Evolutionary conservation across 2,113 vertebrate genomes (phyloP), one percentile per base, ranked within the genome.

Genomic region (Malurus elegans): DNA sequence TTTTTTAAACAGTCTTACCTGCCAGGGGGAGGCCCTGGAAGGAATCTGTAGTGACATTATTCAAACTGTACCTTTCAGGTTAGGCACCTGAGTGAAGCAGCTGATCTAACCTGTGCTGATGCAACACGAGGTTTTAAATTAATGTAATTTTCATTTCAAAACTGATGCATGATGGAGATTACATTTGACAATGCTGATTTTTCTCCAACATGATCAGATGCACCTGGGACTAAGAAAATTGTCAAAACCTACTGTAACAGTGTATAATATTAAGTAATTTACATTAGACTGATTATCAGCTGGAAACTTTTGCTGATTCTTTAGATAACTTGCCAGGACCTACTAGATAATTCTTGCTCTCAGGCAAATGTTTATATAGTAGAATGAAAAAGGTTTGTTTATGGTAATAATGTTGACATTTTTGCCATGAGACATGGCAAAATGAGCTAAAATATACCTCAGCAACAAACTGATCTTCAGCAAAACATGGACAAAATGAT

Each of bases 171-270:
- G 4, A 38, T 16, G 54, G 26, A 36, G 32, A 45, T 48, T 12
- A 36, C 3, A 56, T 20, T 2, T 40, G 17, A 54, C 18, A 44
- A 31, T 0, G 0, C 24, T 64, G 32, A 45, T 21, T 80, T 18
- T 48, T 62, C 34, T 44, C 38, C 21, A 47, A 25, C 21, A 44
- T 0, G 0, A 31, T 32, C 23, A 58, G 32, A 74, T 48, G 6
- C 13, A 71, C 26, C 20, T 81, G 42, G 8, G n/a, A 90, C 66
- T 50, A 42, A 58, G 25, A 9, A 81, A 74, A 54, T 24, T 38
- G 23, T 26, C 8, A 24, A 21, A 42, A 38, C n/a, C 50, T 45
- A 32, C 4, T 21, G 13, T 32, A 65, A 54, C 32, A 9, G 7
- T 40, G 3, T 19, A 3, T 3, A 88, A n/a, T 28, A 69, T 4